Conservation (phyloP, 2,113 vertebrate genomes). For the Brienomyrus longianalis region DNA sequence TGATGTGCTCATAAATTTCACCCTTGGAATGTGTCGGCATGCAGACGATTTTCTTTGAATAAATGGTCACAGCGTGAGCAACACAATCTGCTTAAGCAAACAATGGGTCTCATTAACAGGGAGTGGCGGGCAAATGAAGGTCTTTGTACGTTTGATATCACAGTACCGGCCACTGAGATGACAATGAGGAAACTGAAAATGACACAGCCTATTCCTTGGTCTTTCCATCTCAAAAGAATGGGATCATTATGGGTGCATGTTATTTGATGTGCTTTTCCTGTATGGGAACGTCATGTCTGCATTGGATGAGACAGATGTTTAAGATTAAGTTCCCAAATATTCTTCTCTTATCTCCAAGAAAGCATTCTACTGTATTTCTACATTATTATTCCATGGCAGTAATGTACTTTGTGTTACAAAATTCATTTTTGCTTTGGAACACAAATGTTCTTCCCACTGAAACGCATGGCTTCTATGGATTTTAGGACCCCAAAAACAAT, state of each 20-base stretch:
- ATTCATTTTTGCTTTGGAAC: not conserved
- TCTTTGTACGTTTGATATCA: not conserved
- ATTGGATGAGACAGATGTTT: not conserved
- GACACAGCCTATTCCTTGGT: not conserved
- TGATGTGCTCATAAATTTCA: constrained; percentile 32
- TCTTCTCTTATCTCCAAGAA: not conserved
- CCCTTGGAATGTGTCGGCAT: constrained; percentile 34
- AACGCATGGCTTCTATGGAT: not conserved
- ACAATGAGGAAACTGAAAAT: not conserved
- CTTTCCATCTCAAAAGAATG: not conserved
- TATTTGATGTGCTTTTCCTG: not conserved
- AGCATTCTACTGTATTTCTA: not conserved
- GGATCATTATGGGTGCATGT: not conserved
- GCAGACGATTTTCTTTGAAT: constrained; percentile 28
- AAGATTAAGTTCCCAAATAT: not conserved
- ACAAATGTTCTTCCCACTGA: not conserved
- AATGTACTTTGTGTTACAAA: not conserved
- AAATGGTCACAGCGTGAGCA: constrained; percentile 24
- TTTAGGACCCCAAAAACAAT: constrained; percentile 29
- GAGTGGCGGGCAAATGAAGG: not conserved
- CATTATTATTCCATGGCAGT: not conserved
- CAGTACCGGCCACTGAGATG: not conserved
- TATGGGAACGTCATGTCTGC: not conserved
- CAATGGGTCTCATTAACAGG: not conserved
- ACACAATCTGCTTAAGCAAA: constrained; percentile 1